phyloP scores from a whole-genome alignment of 2,888 invertebrate species.

The Cephus spinipes region DNA sequence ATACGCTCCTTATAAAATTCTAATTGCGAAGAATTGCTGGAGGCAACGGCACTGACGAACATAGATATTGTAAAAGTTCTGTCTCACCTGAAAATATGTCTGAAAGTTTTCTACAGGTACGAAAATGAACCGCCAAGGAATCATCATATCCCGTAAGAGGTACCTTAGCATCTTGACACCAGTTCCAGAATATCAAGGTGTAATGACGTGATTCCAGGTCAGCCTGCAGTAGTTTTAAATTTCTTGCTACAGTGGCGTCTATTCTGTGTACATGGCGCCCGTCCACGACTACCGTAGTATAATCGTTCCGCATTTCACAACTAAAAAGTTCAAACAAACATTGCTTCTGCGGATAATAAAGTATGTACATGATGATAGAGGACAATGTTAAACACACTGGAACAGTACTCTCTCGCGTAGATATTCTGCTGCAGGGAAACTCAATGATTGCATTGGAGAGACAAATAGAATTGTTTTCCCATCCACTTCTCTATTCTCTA shows the following conservation, averaged over 20 bases:
- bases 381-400: conserved; percentile 41
- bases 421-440: conserved; percentile 72
- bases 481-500: conserved; percentile 70
- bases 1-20: not conserved
- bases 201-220: conserved; percentile 56
- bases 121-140: conserved; percentile 45
- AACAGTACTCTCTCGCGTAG: conserved; percentile 66
- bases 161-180: conserved; percentile 50
- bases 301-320: conserved; percentile 55
- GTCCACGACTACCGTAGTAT: conserved; percentile 71
- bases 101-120: conserved; percentile 39
- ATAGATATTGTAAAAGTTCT: not conserved
- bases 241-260: conserved; percentile 78
- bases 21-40: not conserved
- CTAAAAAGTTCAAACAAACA: conserved; percentile 32
- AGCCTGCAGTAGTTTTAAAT: conserved; percentile 52
- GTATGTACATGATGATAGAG: not conserved
- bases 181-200: conserved; percentile 63
- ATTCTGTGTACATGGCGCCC: conserved; percentile 73
- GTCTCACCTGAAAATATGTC: conserved; percentile 45
- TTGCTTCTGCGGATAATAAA: not conserved
- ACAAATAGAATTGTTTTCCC: conserved; percentile 59
- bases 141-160: conserved; percentile 54
- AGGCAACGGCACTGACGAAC: not conserved
- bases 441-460: conserved; percentile 62